phyloP scores from a whole-genome alignment of 2,113 vertebrate species.

The Nothoprocta pentlandii region DNA sequence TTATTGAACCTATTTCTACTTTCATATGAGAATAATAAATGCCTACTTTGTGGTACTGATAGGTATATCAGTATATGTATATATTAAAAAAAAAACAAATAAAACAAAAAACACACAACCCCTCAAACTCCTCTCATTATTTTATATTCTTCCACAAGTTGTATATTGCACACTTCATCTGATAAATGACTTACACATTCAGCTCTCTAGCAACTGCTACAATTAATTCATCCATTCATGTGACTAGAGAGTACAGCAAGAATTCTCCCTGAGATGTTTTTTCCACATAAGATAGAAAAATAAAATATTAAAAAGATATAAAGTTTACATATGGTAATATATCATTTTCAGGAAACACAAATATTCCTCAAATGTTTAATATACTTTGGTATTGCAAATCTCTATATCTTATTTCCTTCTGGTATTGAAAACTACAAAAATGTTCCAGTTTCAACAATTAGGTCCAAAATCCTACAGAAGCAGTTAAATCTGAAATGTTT shows the following conservation, averaged over 20 bases:
- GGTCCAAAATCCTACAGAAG: background rate
- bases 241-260: background rate
- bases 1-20: background rate
- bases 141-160: background rate
- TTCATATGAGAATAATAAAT: background rate
- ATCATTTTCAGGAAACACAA: background rate
- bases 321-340: background rate
- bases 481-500: background rate
- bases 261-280: background rate
- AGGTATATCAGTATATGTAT: too few relatives aligned
- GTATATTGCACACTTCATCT: background rate
- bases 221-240: background rate
- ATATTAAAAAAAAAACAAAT: too few relatives aligned
- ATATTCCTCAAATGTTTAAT: background rate
- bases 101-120: background rate
- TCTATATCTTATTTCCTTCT: background rate
- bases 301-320: background rate
- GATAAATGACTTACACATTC: background rate
- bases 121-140: background rate
- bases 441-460: background rate
- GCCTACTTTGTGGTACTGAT: accelerated
- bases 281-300: background rate
- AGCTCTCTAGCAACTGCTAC: background rate
- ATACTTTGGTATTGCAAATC: background rate
- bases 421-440: background rate